Conservation (phyloP, 1,140 invertebrate genomes). For the Pseudobourletiella spinata region DNA sequence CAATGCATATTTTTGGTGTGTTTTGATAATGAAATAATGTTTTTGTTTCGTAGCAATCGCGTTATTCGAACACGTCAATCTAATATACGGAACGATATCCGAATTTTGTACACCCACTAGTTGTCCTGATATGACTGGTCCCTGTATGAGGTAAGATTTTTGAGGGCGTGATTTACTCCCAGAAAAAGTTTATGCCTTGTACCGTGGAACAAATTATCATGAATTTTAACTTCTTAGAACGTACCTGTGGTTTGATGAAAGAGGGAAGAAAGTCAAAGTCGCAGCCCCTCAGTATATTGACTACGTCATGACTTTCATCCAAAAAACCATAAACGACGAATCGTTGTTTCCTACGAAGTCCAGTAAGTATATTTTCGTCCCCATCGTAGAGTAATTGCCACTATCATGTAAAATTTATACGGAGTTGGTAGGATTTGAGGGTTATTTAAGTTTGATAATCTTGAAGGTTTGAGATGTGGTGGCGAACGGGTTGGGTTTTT, state of each 20-base stretch:
- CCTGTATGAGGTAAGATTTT: conserved; percentile 77
- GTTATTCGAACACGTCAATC: conserved; percentile 96
- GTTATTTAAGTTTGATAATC: too few relatives aligned
- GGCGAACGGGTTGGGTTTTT: too few relatives aligned
- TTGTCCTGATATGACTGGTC: conserved; percentile 91
- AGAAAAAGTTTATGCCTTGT: too few relatives aligned
- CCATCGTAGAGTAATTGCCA: too few relatives aligned
- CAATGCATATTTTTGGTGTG: too few relatives aligned
- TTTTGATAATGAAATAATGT: too few relatives aligned
- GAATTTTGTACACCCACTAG: conserved; percentile 92
- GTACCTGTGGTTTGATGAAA: conserved; percentile 97
- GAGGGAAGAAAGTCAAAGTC: conserved; percentile 93
- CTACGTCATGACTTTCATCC: conserved; percentile 90
- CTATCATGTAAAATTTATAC: too few relatives aligned
- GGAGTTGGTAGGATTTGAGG: too few relatives aligned
- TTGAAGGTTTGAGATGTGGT: too few relatives aligned
- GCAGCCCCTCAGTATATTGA: conserved; percentile 97
- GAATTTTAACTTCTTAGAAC: conserved; percentile 58
- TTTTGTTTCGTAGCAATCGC: conserved; percentile 68
- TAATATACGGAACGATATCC: conserved; percentile 93
- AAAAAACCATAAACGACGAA: conserved; percentile 95
- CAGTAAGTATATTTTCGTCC: conserved; percentile 63
- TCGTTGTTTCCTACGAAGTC: conserved; percentile 96
- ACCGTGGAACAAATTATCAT: conserved; percentile 4
- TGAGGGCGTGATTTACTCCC: too few relatives aligned